Evolutionary conservation across 2,113 vertebrate species (phyloP).

Genomic region (Fregetta grallaria): DNA sequence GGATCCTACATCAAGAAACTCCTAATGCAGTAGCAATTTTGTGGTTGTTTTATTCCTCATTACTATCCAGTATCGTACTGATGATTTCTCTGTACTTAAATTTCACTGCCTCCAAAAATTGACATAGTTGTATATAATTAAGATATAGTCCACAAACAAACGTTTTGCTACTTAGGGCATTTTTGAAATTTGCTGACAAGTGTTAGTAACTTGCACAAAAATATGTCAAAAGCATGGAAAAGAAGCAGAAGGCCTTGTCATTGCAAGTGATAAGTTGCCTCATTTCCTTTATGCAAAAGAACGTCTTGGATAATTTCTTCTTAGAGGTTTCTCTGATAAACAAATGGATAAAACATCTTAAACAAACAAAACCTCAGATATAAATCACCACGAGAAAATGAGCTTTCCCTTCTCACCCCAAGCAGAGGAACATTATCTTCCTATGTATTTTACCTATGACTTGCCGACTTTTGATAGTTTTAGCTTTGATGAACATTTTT

Average conservation of each 20-base stretch:
- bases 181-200: neutral
- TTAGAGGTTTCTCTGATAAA: neutral
- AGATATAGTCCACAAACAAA: neutral
- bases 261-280: neutral
- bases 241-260: neutral
- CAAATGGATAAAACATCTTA: neutral
- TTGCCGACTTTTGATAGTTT: neutral
- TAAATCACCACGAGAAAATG: neutral
- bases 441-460: neutral
- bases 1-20: neutral
- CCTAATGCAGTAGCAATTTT: neutral
- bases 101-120: neutral
- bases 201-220: neutral
- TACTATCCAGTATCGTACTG: neutral
- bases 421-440: neutral
- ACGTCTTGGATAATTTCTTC: neutral
- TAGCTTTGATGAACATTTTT: neutral
- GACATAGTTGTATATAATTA: neutral
- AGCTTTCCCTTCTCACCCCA: neutral
- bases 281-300: neutral
- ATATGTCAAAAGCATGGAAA: neutral
- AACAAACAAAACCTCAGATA: neutral
- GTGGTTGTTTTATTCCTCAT: neutral
- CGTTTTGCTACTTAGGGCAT: neutral
- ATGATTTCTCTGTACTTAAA: neutral